Evolutionary conservation across 2,797 vertebrate genomes (phyloP), one percentile per base, ranked within the genome.

Genomic region (Mus caroli): DNA sequence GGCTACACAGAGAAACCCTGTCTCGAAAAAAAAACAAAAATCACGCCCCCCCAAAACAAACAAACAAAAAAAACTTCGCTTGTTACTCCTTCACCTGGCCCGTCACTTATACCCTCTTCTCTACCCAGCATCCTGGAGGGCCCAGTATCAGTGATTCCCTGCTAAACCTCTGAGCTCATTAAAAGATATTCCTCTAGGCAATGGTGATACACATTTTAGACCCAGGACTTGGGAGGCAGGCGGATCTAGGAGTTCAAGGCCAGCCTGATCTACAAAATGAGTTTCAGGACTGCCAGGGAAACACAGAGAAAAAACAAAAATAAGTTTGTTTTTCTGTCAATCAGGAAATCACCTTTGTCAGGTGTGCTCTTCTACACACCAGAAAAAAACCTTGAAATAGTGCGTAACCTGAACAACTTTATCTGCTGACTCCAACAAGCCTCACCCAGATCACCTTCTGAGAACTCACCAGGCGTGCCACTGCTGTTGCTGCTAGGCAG

Each of bases 381-480:
- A 0, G 0, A 15, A 17, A 31, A 34, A 31, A 64, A 28, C 11
- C 71, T 60, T 85, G 52, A 1, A 37, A 17, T 10, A 31, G 24
- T 1, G 13, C 0, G 0, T 6, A 15, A 52, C 10, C 86, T 22
- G 20, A 6, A 69, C 76, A 76, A 37, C 67, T 1, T 5, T 40
- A 34, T 20, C 69, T 13, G 3, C 13, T 2, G 12, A 67, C 58
- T 43, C 1, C 0, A 31, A 8, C 1, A 4, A 34, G 40, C 73
- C 52, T 22, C 1, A 10, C 24, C 37, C 10, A 73, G 9, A 85
- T 14, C 10, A 19, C 20, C 50, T 40, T 10, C 95, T 54, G 60
- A 78, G 50, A 85, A 82, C 97, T 98, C 88, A 97, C 97, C 97
- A 0, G 97, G 97, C 0, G 97, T 96, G 82, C 97, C 97, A 4